Conservation (phyloP, 2,797 vertebrate species). For the Hybognathus amarus region DNA sequence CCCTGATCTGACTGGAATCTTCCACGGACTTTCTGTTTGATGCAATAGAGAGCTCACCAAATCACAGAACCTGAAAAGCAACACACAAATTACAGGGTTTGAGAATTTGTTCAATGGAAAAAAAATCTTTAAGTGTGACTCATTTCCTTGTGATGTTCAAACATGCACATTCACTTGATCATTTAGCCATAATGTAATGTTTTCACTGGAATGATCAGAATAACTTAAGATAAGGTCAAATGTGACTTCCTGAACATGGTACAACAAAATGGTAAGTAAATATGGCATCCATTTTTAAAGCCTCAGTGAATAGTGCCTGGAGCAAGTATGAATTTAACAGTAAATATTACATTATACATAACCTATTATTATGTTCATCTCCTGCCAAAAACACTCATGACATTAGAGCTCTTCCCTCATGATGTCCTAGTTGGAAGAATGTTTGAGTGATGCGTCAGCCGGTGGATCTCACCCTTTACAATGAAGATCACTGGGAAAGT, state of each 20-base stretch:
- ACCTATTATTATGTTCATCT: background rate
- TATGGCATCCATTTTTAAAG: background rate
- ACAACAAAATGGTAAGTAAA: background rate
- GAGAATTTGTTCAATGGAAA: background rate
- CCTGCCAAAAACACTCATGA: background rate
- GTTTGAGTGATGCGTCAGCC: background rate
- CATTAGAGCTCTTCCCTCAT: background rate
- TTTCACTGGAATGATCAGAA: background rate
- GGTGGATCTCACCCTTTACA: constrained; percentile 81
- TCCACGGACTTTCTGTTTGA: constrained; percentile 64
- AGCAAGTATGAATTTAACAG: background rate
- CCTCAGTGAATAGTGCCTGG: background rate
- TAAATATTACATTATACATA: background rate
- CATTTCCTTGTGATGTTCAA: background rate
- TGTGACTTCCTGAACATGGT: background rate
- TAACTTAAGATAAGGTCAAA: constrained; percentile 3
- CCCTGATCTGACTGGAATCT: constrained; percentile 59
- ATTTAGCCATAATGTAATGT: background rate
- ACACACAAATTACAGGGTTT: constrained; percentile 1
- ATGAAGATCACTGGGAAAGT: constrained; percentile 86
- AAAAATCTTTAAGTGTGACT: background rate
- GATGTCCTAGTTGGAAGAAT: background rate
- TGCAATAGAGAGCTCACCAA: constrained; percentile 84
- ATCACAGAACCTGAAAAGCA: constrained; percentile 83
- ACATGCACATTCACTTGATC: background rate